phyloP scores from a whole-genome alignment of 2,113 vertebrate species.

The Pimephales promelas region DNA sequence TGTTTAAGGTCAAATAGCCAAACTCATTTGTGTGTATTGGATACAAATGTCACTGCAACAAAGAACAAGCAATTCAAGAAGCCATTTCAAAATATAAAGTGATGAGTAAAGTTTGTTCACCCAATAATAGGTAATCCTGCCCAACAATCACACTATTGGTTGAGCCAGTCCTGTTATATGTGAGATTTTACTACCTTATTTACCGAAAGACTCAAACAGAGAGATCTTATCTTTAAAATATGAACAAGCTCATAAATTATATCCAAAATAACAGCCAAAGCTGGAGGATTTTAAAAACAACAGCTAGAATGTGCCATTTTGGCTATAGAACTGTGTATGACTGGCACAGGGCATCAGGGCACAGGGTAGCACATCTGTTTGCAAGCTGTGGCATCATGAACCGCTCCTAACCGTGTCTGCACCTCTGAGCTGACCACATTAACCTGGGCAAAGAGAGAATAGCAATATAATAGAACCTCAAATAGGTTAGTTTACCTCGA shows the following conservation, averaged over 20 bases:
- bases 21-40: constrained; percentile 3
- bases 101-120: background rate
- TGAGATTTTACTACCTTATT: constrained; percentile 4
- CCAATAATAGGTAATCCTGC: background rate
- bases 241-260: background rate
- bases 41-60: background rate
- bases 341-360: constrained; percentile 63
- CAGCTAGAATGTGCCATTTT: constrained; percentile 4
- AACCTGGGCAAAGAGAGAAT: constrained; percentile 9
- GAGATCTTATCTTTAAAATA: background rate
- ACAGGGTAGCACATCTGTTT: constrained; percentile 84
- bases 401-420: constrained; percentile 82
- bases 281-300: background rate
- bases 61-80: background rate
- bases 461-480: background rate
- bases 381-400: constrained; percentile 84
- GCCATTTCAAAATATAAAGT: background rate
- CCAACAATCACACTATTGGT: background rate
- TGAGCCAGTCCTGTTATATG: background rate
- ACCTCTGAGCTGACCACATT: constrained; percentile 50
- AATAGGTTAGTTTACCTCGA: constrained; percentile 26
- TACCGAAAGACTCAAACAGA: background rate
- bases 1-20: constrained; percentile 15
- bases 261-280: background rate
- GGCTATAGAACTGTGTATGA: constrained; percentile 51